Percentiles rank a stretch among this genome's conserved stretches.
These are phyloP conservation scores for Stomatorhinus ivindoensis DNA, from an alignment of 2,113 vertebrate species.

Conservation along the genomic window DNA sequence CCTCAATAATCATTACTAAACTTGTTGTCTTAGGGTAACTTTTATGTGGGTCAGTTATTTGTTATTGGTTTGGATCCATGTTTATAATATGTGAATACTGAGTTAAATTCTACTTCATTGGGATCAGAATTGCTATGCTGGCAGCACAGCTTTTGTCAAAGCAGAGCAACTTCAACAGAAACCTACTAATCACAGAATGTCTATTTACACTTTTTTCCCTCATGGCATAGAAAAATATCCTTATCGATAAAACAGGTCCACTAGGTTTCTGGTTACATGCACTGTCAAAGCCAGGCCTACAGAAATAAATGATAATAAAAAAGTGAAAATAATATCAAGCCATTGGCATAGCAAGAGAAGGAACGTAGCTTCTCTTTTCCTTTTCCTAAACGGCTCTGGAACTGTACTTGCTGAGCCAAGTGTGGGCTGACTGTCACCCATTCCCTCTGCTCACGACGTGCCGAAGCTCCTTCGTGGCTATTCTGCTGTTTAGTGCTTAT, in stretches of 20 bases:
- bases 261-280: background rate
- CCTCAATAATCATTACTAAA: background rate
- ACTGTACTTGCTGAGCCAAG: background rate
- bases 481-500: background rate
- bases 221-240: background rate
- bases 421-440: background rate
- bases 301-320: background rate
- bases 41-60: background rate
- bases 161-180: background rate
- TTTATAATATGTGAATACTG: background rate
- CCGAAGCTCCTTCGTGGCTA: background rate
- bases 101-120: background rate
- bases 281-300: background rate
- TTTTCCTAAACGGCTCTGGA: background rate
- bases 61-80: background rate
- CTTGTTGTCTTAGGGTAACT: background rate
- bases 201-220: background rate
- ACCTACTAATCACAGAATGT: background rate
- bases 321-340: background rate
- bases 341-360: background rate
- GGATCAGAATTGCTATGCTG: background rate
- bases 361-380: background rate
- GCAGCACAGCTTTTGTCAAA: background rate
- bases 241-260: background rate
- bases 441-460: background rate